These are phyloP conservation scores for Euzetes globulus DNA, from an alignment of 2,888 invertebrate species.

Conservation along the genomic window DNA sequence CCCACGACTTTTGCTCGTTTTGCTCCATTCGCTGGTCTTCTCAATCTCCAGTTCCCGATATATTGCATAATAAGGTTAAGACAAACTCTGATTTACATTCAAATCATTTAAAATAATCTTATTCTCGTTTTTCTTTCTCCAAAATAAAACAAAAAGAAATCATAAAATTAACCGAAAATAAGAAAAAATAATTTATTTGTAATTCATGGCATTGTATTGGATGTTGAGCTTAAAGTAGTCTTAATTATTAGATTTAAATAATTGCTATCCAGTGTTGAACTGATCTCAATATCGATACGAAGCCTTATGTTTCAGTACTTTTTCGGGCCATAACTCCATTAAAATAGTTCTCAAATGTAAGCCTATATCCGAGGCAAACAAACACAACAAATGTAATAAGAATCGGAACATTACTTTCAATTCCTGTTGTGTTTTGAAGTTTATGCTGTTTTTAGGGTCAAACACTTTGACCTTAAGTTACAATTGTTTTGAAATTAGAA, in stretches of 20 bases:
- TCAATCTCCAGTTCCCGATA: not conserved
- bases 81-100: constrained; percentile 4
- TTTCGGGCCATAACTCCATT: no score
- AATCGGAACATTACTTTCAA: no score
- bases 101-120: constrained; percentile 2
- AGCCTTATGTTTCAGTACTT: not conserved
- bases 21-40: not conserved
- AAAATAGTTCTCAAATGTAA: no score
- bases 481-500: no score
- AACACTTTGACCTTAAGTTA: no score
- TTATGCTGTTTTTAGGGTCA: no score
- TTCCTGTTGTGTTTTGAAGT: no score
- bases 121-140: not conserved
- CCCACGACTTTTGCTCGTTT: constrained; percentile 20
- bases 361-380: no score
- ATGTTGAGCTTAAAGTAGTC: not conserved
- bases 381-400: no score
- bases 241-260: constrained; percentile 4
- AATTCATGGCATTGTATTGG: not conserved
- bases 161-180: not conserved
- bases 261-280: not conserved
- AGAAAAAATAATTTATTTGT: not conserved
- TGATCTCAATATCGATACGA: not conserved
- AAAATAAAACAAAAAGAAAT: not conserved
- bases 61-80: constrained; percentile 22